Evolutionary conservation across 2,113 vertebrate species (phyloP).

Genomic region (Brachyhypopomus gauderio): DNA sequence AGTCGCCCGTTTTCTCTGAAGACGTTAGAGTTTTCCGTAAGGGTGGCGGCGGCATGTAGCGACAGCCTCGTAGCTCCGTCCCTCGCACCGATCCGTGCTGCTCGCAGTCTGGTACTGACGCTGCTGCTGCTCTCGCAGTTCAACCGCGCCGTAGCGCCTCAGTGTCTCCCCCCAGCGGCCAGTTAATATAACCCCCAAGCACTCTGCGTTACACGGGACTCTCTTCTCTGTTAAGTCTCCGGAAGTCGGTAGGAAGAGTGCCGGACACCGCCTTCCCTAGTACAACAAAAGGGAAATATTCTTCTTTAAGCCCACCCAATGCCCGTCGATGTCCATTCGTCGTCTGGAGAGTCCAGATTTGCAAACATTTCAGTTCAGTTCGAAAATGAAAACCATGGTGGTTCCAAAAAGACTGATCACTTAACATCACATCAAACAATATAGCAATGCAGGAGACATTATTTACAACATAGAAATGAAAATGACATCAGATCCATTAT

Average conservation of each 20-base stretch:
- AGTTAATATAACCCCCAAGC: background rate
- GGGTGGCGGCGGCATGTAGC: constrained; percentile 55
- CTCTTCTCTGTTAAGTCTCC: constrained; percentile 33
- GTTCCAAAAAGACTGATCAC: no score
- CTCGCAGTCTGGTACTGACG: constrained; percentile 55
- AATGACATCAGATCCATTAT: background rate
- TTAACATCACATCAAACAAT: no score
- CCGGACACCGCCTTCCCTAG: constrained; percentile 51
- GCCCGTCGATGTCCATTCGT: constrained; percentile 33
- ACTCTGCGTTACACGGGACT: constrained; percentile 33
- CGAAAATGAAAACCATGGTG: no score
- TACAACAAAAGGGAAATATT: constrained; percentile 57
- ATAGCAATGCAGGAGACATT: no score
- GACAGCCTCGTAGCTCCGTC: constrained; percentile 22
- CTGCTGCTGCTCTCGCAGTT: constrained; percentile 32
- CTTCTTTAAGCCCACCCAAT: constrained; percentile 46
- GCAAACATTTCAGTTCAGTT: constrained; percentile 13
- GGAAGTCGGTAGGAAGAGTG: constrained; percentile 49
- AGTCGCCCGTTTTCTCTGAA: constrained; percentile 29
- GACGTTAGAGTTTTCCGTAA: constrained; percentile 43
- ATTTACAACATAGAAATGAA: no score
- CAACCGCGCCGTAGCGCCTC: constrained; percentile 14
- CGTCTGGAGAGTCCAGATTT: constrained; percentile 13
- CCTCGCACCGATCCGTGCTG: constrained; percentile 40
- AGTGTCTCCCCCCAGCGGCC: constrained; percentile 57